Evolutionary conservation across 35 echinoderm and acorn worm species (phyloP).

Genomic region (Nesometra sesokonis): DNA sequence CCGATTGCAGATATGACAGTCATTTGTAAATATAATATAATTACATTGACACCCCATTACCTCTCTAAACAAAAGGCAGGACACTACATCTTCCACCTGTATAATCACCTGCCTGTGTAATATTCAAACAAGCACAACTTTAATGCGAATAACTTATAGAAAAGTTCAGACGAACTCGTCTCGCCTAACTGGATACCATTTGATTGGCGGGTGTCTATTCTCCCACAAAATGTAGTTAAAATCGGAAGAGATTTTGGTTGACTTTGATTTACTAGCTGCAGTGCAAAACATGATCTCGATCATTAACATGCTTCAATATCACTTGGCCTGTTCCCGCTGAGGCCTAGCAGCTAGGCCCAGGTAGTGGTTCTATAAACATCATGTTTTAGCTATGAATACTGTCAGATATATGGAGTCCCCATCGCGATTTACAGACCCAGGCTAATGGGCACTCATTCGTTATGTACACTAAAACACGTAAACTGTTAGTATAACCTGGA

Average conservation of each 20-base stretch:
- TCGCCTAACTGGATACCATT: background rate
- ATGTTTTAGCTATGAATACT: background rate
- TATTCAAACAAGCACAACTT: background rate
- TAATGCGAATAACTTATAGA: background rate
- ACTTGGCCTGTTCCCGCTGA: background rate
- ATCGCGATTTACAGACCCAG: background rate
- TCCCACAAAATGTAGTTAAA: background rate
- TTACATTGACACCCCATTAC: background rate
- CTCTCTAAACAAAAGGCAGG: background rate
- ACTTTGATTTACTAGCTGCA: background rate
- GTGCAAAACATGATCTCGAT: background rate
- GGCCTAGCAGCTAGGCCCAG: background rate
- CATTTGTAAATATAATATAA: background rate
- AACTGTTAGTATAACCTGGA: background rate
- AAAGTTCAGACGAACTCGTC: background rate
- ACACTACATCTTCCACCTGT: background rate
- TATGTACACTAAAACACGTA: background rate
- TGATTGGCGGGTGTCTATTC: background rate
- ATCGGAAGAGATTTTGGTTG: background rate
- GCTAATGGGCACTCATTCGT: background rate
- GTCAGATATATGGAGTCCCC: background rate
- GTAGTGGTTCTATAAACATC: background rate
- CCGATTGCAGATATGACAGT: background rate
- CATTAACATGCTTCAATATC: background rate
- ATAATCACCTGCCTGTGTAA: background rate